These are phyloP conservation scores for Prenolepis imparis DNA, from an alignment of 2,888 invertebrate genomes.

Conservation along the genomic window DNA sequence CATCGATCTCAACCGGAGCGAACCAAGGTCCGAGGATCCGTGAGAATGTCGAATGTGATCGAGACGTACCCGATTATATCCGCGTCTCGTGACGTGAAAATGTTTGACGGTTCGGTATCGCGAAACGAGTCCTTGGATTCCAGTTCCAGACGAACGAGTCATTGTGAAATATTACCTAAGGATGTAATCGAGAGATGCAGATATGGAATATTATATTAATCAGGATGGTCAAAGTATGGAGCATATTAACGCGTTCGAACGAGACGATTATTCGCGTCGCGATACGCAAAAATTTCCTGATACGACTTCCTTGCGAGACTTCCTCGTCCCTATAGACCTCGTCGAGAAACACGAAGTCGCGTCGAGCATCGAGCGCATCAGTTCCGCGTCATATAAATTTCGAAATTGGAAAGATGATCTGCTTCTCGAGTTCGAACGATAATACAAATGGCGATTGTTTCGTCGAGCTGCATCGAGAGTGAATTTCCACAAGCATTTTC, in stretches of 20 bases:
- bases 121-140: no score
- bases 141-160: neutral
- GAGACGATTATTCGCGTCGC: neutral
- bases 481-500: conserved; percentile 12
- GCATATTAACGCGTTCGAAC: neutral
- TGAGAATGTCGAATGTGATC: neutral
- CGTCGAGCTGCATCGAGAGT: conserved; percentile 27
- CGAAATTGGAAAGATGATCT: neutral
- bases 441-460: conserved; percentile 44
- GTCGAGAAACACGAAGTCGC: neutral
- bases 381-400: neutral
- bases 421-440: neutral
- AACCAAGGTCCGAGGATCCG: neutral
- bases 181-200: conserved; percentile 1
- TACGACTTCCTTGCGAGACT: neutral
- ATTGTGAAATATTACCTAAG: neutral
- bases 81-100: neutral
- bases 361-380: neutral
- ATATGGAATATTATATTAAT: neutral
- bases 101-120: neutral
- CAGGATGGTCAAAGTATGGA: neutral
- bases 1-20: neutral
- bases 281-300: neutral
- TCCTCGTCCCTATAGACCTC: neutral
- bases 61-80: neutral